Evolutionary conservation across 1,140 invertebrate genomes (phyloP), one percentile per base, ranked within the genome.

Genomic region (Drosophila persimilis): DNA sequence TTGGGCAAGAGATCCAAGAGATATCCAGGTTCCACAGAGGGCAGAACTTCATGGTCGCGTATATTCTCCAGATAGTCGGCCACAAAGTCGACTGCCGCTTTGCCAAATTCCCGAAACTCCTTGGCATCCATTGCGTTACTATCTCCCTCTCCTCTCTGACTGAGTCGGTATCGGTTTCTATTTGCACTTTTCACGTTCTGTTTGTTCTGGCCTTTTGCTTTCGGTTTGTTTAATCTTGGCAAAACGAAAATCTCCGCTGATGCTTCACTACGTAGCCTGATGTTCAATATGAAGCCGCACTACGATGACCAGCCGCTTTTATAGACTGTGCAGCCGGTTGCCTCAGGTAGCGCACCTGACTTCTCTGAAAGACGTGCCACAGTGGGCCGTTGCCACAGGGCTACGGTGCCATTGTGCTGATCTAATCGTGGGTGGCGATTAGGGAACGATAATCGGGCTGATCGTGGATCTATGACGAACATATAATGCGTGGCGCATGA

Each of bases 51-150:
- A 86, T 77, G 92, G 15, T 96, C 93, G 48, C 95, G 92, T 52
- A 97, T 95, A 58, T 93, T 95, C 45, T 96, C 95, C 73, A 95
- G 84, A 76, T 97, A 98, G 92, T 97, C 94, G 0, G 95, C 95
- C 0, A 97, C 93, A 66, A 95, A 95, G 89, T 97, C 95, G 35
- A 97, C 93, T 11, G 94, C 93, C 1, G 95, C 95, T 89, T 95
- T 95, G 7, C 94, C 96, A 80, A 95, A 95, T 74, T 95, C 93
- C 43, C 94, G 92, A 91, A 97, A 97, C 74, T 95, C 92, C 78
- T 94, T 90, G 11, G 92, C 91, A 90, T 96, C 94, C 95, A 96
- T 96, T 61, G 65, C 73, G n/a, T 39, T 39, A 39, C 35, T 39
- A 3, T 9, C 31, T 31, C 31, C 31, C 8, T 5, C 24, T 31